phyloP scores from a whole-genome alignment of 2,888 invertebrate species.

The Brenthis daphne region DNA sequence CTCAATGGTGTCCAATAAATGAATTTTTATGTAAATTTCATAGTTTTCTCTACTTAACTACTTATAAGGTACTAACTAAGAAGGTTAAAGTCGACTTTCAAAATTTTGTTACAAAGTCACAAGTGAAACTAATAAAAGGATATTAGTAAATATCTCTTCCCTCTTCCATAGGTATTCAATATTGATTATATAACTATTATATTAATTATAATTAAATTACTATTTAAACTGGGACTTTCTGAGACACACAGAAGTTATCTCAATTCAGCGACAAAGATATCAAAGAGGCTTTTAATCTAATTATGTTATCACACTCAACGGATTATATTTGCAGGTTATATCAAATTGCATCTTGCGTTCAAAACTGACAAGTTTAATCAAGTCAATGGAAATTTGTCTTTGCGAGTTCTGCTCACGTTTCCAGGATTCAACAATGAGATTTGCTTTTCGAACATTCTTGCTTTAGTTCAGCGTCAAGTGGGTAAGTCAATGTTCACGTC shows the following conservation, averaged over 20 bases:
- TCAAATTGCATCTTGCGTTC: slow-evolving; percentile 66
- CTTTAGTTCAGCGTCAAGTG: slow-evolving; percentile 37
- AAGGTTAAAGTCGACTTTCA: no score
- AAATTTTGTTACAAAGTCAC: no score
- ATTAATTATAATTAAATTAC: no score
- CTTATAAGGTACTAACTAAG: no score
- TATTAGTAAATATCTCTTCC: no score
- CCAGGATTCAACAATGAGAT: slow-evolving; percentile 69
- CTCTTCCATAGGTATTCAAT: no score
- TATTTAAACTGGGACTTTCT: no score
- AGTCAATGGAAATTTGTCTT: slow-evolving; percentile 75
- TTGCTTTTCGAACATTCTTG: slow-evolving; percentile 62
- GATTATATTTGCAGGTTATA: slow-evolving; percentile 41
- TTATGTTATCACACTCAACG: slow-evolving; percentile 18
- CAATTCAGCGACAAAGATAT: neutral
- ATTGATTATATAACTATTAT: no score
- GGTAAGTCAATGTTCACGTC: slow-evolving; percentile 25
- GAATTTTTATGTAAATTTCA: no score
- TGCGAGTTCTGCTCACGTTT: slow-evolving; percentile 70
- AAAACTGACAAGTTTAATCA: slow-evolving; percentile 74
- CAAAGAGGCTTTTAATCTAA: slow-evolving; percentile 3
- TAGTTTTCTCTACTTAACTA: no score
- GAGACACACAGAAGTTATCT: neutral
- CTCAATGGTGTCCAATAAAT: no score
- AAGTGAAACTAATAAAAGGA: no score